Conservation (phyloP, 2,888 invertebrate species). For the Leptinotarsa tumamoca region DNA sequence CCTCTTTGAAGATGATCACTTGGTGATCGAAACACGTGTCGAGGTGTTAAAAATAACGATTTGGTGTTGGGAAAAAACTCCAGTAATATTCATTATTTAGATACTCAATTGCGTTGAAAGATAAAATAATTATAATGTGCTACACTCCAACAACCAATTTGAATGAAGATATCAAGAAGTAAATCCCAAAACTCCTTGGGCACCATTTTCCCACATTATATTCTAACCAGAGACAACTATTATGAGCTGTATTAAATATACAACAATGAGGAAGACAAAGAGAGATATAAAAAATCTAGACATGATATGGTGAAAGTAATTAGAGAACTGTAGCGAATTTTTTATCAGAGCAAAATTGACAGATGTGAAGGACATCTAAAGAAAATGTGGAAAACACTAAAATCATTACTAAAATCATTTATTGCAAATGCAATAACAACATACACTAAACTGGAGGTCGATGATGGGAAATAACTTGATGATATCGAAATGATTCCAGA, state of each 20-base stretch:
- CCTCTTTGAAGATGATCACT: too few species aligned
- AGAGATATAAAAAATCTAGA: neutral
- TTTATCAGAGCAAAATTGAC: neutral
- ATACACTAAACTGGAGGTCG: neutral
- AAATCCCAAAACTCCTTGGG: too few species aligned
- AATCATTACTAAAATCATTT: neutral
- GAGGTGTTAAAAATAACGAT: too few species aligned
- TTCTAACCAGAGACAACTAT: neutral
- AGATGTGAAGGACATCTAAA: neutral
- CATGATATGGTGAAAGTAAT: neutral
- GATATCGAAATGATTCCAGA: neutral
- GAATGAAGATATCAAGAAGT: too few species aligned
- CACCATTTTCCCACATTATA: too few species aligned
- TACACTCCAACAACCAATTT: too few species aligned
- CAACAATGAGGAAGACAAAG: neutral
- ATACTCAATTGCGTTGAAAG: too few species aligned
- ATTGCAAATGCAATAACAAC: neutral
- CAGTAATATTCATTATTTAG: too few species aligned
- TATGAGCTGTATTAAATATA: neutral
- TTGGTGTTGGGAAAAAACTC: too few species aligned
- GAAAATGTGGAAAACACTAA: neutral
- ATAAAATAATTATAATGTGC: too few species aligned
- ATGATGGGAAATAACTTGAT: neutral
- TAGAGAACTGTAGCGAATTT: neutral
- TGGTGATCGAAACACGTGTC: too few species aligned